Conservation (phyloP, 1,140 invertebrate species). For the Drosophila leontia region DNA sequence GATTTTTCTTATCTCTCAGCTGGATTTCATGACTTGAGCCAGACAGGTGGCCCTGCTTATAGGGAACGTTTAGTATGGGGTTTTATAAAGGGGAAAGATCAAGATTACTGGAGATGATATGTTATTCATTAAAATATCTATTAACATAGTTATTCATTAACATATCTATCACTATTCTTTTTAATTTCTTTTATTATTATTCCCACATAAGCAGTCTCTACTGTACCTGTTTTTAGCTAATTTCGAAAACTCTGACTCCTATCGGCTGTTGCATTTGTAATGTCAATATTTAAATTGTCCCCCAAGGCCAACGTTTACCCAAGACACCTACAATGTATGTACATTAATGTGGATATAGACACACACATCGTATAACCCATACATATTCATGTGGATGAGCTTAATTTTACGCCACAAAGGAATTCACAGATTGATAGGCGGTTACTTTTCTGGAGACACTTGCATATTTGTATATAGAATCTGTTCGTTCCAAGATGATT, state of each 20-base stretch:
- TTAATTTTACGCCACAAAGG: conserved; percentile 20
- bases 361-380: not conserved
- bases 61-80: not conserved
- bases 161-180: too few species aligned
- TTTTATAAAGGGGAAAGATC: not conserved
- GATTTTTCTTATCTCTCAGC: conserved; percentile 14
- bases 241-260: not conserved
- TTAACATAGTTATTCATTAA: too few species aligned
- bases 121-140: too few species aligned
- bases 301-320: conserved; percentile 30
- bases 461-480: too few species aligned
- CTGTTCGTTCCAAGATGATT: conserved; percentile 33
- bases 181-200: too few species aligned
- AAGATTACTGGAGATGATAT: too few species aligned
- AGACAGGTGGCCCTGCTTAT: not conserved
- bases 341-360: not conserved
- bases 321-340: conserved; percentile 7
- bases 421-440: conserved; percentile 23
- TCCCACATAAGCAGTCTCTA: not conserved
- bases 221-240: not conserved
- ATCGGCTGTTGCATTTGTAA: conserved; percentile 28
- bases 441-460: conserved; percentile 12
- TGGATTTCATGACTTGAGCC: conserved; percentile 1
- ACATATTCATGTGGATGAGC: conserved; percentile 4
- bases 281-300: conserved; percentile 29